Base-by-base conservation (phyloP, 2,113 vertebrate species). In the Rhodinocichla rosea region DNA sequence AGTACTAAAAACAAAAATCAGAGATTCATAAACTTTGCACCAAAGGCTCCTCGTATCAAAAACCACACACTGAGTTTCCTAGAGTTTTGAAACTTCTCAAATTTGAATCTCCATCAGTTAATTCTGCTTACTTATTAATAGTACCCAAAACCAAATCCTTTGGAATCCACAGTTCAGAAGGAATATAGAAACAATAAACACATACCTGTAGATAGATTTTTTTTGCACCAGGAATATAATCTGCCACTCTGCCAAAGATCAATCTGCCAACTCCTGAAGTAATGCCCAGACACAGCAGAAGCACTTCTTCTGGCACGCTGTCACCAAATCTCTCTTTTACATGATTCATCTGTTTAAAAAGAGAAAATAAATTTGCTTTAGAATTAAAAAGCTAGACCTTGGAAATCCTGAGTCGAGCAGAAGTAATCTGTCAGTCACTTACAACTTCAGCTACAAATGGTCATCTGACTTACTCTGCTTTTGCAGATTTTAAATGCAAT, bases 171-270 rank as follows among this genome's bases (percentile, higher is more conserved):
- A 21, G 22, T 64, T 56, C 4, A 2, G 57, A 83, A 42, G 22
- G 13, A 70, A 50, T 37, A 49, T 2, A 37, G 56, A 50, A 77
- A 33, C 32, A 56, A 76, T 62, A 47, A 50, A 70, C 32, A 56
- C 49, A 56, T 98, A 99, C 99, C 99, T 99, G 99, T 75, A 99
- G 98, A 95, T 98, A 99, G 33, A 99, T 98, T 88, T 99, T 99
- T 96, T 99, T 99, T 90, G 98, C 98, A 21, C 99, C 99, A 3
- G 97, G 97, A 67, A 99, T 95, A 22, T 99, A 99, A 97, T 99
- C 99, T 5, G 99, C 99, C 56, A 98, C 98, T 84, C 98, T 97
- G 82, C 99, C 99, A 19, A 99, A 99, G 59, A 99, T 84, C 89
- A 99, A 94, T 15, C 99, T 98, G 11, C 99, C 99, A 30, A 99